These are phyloP conservation scores for Drosophila santomea DNA, from an alignment of 1,140 invertebrate species.

Conservation along the genomic window DNA sequence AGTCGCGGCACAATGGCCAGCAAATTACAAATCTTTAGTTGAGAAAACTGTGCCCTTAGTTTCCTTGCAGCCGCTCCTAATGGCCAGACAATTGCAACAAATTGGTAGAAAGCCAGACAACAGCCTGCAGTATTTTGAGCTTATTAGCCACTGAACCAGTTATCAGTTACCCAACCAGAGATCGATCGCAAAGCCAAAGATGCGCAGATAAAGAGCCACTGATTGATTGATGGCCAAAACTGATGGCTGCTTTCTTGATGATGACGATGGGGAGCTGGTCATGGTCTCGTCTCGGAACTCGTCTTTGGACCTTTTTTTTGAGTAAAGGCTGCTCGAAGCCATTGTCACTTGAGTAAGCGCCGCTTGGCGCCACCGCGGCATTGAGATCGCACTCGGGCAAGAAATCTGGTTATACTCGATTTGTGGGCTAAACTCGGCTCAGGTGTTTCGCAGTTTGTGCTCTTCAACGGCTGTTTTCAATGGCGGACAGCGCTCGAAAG, in stretches of 20 bases:
- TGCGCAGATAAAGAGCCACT: conserved; percentile 7
- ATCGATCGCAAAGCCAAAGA: neutral
- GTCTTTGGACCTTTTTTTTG: conserved; percentile 9
- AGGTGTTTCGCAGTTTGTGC: conserved; percentile 38
- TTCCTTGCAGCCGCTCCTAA: conserved; percentile 39
- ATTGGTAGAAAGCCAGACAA: conserved; percentile 79
- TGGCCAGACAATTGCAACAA: conserved; percentile 70
- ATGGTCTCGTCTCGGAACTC: conserved; percentile 54
- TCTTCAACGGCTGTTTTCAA: conserved; percentile 46
- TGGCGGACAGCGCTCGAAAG: conserved; percentile 59
- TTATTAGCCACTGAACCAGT: conserved; percentile 69
- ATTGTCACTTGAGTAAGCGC: conserved; percentile 67
- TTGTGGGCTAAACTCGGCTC: conserved; percentile 67
- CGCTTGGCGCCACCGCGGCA: conserved; percentile 75
- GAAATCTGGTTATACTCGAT: neutral
- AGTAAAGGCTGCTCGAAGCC: conserved; percentile 51
- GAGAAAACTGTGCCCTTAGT: conserved; percentile 54
- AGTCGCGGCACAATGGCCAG: conserved; percentile 39
- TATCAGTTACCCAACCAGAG: conserved; percentile 33
- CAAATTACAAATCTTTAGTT: conserved; percentile 80
- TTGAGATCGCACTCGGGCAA: conserved; percentile 55
- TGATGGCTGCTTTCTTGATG: conserved; percentile 14
- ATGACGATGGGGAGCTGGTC: conserved; percentile 49
- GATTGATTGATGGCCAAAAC: conserved; percentile 58
- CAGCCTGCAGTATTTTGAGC: conserved; percentile 28